These are phyloP conservation scores for Accipiter cooperii DNA, from an alignment of 2,113 vertebrate species.

Conservation along the genomic window DNA sequence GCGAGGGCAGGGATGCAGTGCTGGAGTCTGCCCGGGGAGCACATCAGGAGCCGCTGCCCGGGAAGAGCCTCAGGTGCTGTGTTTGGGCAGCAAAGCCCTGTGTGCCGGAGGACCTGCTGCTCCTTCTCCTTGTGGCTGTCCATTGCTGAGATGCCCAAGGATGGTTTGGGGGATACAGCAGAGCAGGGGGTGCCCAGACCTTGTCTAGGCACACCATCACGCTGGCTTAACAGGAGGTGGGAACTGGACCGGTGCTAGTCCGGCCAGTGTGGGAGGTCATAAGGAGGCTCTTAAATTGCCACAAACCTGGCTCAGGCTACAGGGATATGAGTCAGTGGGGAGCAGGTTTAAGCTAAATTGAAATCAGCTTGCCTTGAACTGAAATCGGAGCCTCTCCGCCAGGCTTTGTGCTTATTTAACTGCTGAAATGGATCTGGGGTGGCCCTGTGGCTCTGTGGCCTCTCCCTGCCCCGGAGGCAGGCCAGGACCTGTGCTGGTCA, in stretches of 20 bases:
- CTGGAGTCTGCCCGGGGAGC: not conserved
- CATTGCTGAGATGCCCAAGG: not conserved
- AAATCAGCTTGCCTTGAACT: not conserved
- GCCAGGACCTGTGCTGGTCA: not conserved
- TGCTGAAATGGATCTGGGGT: conserved; percentile 21
- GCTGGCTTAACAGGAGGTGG: not conserved
- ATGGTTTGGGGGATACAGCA: not conserved
- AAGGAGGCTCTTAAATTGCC: not conserved
- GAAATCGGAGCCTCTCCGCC: not conserved
- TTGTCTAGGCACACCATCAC: not conserved
- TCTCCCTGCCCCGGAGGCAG: not conserved
- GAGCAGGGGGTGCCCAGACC: not conserved
- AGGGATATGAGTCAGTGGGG: not conserved
- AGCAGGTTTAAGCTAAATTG: conserved; percentile 9
- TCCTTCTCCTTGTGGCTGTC: not conserved
- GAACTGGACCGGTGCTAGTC: not conserved
- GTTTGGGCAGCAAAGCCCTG: not conserved
- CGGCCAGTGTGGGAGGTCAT: fast-evolving
- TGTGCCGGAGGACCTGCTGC: fast-evolving
- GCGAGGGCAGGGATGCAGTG: not conserved
- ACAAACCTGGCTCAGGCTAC: not conserved
- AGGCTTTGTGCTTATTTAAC: not conserved
- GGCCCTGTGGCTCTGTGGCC: not conserved
- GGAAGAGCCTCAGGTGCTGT: not conserved
- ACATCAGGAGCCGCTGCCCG: not conserved